Evolutionary conservation across 37 sponge, comb jelly and placozoan species (phyloP).

Genomic region (Aplysina aerophoba): DNA sequence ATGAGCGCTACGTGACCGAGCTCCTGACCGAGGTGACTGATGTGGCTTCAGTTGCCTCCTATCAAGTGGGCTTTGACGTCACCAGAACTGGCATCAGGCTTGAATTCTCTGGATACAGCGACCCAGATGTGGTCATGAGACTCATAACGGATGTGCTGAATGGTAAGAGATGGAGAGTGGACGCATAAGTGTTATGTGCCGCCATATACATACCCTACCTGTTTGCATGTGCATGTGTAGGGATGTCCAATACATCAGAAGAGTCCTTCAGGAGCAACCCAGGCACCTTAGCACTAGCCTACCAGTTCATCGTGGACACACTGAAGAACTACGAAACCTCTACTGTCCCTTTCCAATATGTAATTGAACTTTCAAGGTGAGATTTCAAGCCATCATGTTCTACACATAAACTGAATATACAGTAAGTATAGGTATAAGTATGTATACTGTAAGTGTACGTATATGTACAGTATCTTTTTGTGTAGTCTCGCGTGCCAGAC

Average conservation of each 20-base stretch:
- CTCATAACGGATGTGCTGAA: slow-evolving; percentile 21
- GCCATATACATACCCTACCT: no score
- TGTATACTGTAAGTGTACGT: no score
- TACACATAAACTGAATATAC: no score
- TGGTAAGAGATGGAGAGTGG: slow-evolving; percentile 21
- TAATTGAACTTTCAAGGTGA: no score
- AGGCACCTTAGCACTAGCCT: background rate
- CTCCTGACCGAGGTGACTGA: slow-evolving; percentile 33
- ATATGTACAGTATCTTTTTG: no score
- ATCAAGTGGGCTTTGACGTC: slow-evolving; percentile 19
- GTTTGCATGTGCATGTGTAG: no score
- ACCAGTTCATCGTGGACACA: background rate
- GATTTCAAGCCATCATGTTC: no score
- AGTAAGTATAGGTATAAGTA: no score
- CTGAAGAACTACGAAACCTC: slow-evolving; percentile 58
- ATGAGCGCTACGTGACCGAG: background rate
- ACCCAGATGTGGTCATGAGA: slow-evolving; percentile 30
- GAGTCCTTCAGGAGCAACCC: no score
- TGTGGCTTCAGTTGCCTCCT: slow-evolving; percentile 48
- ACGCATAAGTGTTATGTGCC: no score
- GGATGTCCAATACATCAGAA: no score
- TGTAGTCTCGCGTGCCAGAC: no score
- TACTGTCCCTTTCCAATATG: slow-evolving; percentile 49
- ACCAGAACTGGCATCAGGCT: slow-evolving; percentile 45
- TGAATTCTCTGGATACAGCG: slow-evolving; percentile 70